Base-by-base conservation (phyloP, 2,888 invertebrate genomes). In the Dicyrtoma fusca region DNA sequence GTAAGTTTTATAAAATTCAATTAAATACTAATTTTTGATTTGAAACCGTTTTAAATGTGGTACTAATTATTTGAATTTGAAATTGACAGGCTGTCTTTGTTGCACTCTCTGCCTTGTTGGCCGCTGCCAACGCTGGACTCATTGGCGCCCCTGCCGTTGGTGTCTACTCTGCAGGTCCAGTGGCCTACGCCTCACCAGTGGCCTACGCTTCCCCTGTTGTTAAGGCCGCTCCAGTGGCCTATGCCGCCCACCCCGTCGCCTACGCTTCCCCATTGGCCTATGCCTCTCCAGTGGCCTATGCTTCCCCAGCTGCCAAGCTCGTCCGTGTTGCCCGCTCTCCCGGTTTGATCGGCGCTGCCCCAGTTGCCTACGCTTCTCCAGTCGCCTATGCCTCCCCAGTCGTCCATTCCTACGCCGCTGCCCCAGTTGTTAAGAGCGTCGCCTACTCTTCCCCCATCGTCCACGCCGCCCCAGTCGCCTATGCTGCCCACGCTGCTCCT, bases 111-210 rank as follows among this genome's bases (percentile, higher is more conserved):
- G 61, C 42, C 3, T 19, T 61, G 61, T 61, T 61, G 61, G 61
- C 61, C 23, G 69, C 34, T n/a, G 69, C 69, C 59, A 69, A 57
- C 57, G 69, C 69, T 45, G 69, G 69, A 57, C 69, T 69, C 55
- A n/a, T 69, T 14, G 69, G 19, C 11, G 68, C 47, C 26, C 66
- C 65, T 5, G 34, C 34, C 8, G 34, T 8, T 34, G 8, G 8
- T 5, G 34, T 34, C 8, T 8, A 8, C 3, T 3, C 8, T 34
- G 34, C 34, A 3, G 4, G 34, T 13, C 49, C 25, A 11, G 65
- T 57, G 10, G 44, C 45, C 21, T 26, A 66, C 3, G 51, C 44
- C 26, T 49, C 61, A 49, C 72, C 72, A 51, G 47, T 69, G 0
- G 68, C 62, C n/a, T 55, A 66, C 49, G 26, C 55, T 34, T 59